Conservation (phyloP, 2,888 invertebrate genomes). For the Nezara viridula region DNA sequence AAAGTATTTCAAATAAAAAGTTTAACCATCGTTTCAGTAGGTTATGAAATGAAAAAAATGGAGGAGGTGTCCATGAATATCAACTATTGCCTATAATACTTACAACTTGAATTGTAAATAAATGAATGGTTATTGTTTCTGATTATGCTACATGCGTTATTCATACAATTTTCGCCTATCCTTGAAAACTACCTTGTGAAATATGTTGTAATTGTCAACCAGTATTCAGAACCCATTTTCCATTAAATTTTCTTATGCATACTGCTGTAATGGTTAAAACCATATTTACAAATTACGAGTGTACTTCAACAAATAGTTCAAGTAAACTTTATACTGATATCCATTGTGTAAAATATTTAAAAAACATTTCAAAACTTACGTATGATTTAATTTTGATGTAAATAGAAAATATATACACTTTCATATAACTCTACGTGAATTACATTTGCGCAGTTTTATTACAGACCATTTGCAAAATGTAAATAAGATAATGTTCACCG, state of each 20-base stretch:
- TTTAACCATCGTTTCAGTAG: too few species aligned
- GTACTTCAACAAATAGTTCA: too few species aligned
- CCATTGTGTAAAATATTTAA: too few species aligned
- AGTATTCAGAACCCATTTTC: too few species aligned
- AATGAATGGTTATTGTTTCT: background rate
- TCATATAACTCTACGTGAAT: background rate
- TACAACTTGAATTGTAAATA: background rate
- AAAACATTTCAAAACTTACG: too few species aligned
- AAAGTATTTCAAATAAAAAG: too few species aligned
- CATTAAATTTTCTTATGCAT: too few species aligned
- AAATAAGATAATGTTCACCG: background rate
- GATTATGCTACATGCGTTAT: background rate
- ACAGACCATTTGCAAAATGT: background rate
- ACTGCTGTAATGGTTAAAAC: too few species aligned
- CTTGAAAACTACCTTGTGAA: background rate
- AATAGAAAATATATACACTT: too few species aligned
- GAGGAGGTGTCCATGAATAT: background rate
- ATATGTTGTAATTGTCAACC: background rate
- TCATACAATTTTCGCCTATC: background rate
- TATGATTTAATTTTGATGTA: too few species aligned
- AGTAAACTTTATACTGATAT: too few species aligned
- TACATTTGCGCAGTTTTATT: background rate
- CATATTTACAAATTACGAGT: too few species aligned
- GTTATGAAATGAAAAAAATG: background rate
- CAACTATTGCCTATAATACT: background rate